Evolutionary conservation across 1,140 invertebrate genomes (phyloP), one percentile per base, ranked within the genome.

Genomic region (Saxidomus purpurata): DNA sequence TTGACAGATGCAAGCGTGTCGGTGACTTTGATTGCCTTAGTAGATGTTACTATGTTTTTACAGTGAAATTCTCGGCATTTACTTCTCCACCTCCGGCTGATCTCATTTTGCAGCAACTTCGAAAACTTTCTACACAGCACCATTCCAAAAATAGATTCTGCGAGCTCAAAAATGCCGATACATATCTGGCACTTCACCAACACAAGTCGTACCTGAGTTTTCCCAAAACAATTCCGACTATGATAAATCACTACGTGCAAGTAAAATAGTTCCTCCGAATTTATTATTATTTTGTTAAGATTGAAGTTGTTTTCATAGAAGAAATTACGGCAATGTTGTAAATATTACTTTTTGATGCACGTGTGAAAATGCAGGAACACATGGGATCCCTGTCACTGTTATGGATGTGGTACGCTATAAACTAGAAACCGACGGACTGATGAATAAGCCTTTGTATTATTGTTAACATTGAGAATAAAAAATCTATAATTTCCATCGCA

Each of bases 91-190:
- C 8, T 47, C 25, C 71, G 61, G 52, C 34, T 61, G 25, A 43
- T 8, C 15, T 22, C 4, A 81, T 34, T 55, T 59, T 49, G 13
- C 49, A 82, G 40, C 34, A 82, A n/a, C 47, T 63, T 15, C 31
- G 55, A 40, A 43, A 82, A 1, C n/a, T 34, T 82, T 19, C 25
- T 38, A 61, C 49, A 22, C 15, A 40, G 47, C 28, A 82, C 31
- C 31, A 61, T 59, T 59, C 34, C 52, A 82, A 38, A 67, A 40
- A 61, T 63, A 82, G 25, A 40, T 82, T 17, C 13, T 0, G 13
- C 61, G 61, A 67, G 61, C 61, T 67, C 61, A 67, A 67, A 25
- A 67, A 67, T 67, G 61, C 61, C 25, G 31, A 31, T 55, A 55
- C 61, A 31, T 31, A 22, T n/a, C 17, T 67, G 61, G 61, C 61